Base-by-base conservation (phyloP, 2,888 invertebrate species). In the Seladonia tumulorum region DNA sequence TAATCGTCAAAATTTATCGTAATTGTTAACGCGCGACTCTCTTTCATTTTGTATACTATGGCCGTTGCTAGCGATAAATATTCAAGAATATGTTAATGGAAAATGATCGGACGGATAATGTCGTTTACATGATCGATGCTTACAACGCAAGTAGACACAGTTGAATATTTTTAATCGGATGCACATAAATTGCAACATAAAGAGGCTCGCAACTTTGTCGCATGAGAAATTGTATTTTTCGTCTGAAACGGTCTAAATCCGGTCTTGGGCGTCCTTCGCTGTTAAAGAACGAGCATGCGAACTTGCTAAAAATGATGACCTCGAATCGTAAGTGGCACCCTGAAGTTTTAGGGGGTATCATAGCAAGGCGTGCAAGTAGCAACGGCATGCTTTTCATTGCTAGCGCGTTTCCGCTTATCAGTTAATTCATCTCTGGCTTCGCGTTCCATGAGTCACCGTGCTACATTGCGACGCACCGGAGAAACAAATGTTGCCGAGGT, bases 401-500 rank as follows among this genome's bases (percentile, higher is more conserved):
- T 39, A 42, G 5, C n/a, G 42, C n/a, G n/a, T 70, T 39, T n/a
- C 2, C 42, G 5, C 42, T 70, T 70, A n/a, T 70, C 39, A 39
- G 42, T 70, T 42, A 53, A 68, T 80, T 39, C 35, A 74, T 78
- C 77, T 80, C 42, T 22, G 42, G 22, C 73, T 82, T 75, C 47
- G 47, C 77, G 66, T 87, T 71, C 76, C 68, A 57, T 85, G 79
- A 89, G 79, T 88, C 81, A 89, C 81, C 39, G 35, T 16, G 18
- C 60, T 71, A 74, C 87, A 90, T 90, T 87, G 87, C 90, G 79
- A 90, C 73, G 76, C 79, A 81, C 49, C 14, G 18, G 73, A 82
- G 82, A 84, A 87, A 89, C 84, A 90, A 87, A 85, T 77, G 81
- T 80, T 60, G 82, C 35, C 76, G 81, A 68, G 75, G 60, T 42